phyloP scores from a whole-genome alignment of 2,113 vertebrate species.

The Spheniscus mendiculus region DNA sequence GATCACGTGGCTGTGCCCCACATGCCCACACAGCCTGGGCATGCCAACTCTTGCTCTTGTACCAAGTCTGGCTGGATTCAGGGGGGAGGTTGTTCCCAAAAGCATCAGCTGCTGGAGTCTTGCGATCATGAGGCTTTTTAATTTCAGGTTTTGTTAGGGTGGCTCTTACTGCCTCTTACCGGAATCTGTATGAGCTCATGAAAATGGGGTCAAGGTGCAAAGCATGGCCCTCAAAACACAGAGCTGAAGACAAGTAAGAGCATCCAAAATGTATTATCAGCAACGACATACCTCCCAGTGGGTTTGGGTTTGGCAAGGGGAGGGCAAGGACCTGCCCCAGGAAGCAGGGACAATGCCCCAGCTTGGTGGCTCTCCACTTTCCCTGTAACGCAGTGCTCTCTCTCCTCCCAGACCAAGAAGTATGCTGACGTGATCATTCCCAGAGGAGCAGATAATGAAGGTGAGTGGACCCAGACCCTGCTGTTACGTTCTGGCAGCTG shows the following conservation, averaged over 20 bases:
- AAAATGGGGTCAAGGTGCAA: neutral
- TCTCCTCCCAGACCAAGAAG: constrained; percentile 90
- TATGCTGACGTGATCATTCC: constrained; percentile 98
- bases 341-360: neutral
- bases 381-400: neutral
- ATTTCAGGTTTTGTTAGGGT: neutral
- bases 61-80: neutral
- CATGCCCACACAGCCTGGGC: neutral
- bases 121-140: neutral
- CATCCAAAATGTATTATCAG: neutral
- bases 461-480: constrained; percentile 73
- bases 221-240: neutral
- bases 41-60: neutral
- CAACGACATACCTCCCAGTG: neutral
- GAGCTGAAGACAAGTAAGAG: neutral
- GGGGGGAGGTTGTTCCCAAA: neutral
- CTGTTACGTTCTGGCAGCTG: neutral
- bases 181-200: neutral
- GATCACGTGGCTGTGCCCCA: neutral
- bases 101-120: neutral
- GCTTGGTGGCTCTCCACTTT: neutral
- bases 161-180: neutral
- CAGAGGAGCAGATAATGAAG: constrained; percentile 93
- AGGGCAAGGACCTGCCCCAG: neutral
- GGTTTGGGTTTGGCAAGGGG: neutral